Evolutionary conservation across 2,113 vertebrate species (phyloP), one percentile per base, ranked within the genome.

Genomic region (Chamaea fasciata): DNA sequence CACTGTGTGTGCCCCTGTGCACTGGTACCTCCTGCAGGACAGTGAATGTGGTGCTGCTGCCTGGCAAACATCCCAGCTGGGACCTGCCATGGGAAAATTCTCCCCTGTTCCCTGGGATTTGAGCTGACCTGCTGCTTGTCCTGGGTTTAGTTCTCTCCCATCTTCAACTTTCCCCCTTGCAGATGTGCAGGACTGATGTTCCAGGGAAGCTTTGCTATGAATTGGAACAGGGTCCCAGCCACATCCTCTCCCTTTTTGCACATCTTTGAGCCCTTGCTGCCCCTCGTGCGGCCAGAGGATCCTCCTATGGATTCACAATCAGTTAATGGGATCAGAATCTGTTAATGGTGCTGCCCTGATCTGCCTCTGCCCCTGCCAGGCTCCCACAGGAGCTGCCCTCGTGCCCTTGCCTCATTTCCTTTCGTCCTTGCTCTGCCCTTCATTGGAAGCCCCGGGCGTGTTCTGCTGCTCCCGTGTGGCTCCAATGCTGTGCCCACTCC

Each of bases 271-370:
- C 68, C 70, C 73, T 39, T 5, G 4, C 49, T 68, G 53, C 6
- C 4, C 28, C 27, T 47, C 15, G 11, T 11, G 47, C 47, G 67
- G 73, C 42, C 55, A 5, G 64, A 84, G 39, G 65, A n/a, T 20
- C 78, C n/a, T 0, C 0, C 1, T 8, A 0, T 6, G 35, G 65
- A 3, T 10, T 63, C 42, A 2, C 3, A 13, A 0, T 7, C 35
- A 14, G 7, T 24, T 7, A 2, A 5, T 3, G 50, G 78, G 55
- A 30, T 28, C 76, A 23, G 63, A 47, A n/a, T 49, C 62, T 56
- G 28, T 6, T 11, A 1, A 2, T 1, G 74, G 64, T 11, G 55
- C 7, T 70, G 87, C 31, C 1, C 49, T 30, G 57, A 7, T 4
- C 59, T 49, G 47, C 39, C 49, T 17, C 73, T 33, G 28, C 35